Percentiles rank a stretch among this genome's conserved stretches.
Conservation (phyloP, 1,140 invertebrate genomes). For the Anastrepha obliqua region DNA sequence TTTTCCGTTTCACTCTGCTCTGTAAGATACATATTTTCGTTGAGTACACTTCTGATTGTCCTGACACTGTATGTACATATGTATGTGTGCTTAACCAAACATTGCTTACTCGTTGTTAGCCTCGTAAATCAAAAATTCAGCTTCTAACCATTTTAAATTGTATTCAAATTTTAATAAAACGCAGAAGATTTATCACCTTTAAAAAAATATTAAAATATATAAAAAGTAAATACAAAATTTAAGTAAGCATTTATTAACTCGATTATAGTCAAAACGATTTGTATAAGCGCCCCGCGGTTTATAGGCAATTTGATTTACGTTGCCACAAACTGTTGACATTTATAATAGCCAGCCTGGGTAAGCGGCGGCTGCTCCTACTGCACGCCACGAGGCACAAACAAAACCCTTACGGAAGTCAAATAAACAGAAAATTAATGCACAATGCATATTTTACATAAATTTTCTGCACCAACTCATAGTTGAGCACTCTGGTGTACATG, state of each 20-base stretch:
- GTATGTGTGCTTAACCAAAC: not conserved
- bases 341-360: constrained; percentile 1
- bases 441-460: constrained; percentile 46
- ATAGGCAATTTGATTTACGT: constrained; percentile 52
- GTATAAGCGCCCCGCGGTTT: constrained; percentile 36
- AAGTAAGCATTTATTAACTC: constrained; percentile 28
- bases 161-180: constrained; percentile 48
- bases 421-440: constrained; percentile 27
- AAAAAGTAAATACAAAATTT: constrained; percentile 22
- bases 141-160: constrained; percentile 48
- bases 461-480: not conserved
- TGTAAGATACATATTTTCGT: too few species aligned
- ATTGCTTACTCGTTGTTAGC: not conserved
- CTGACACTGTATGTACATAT: not conserved
- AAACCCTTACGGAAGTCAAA: constrained; percentile 29
- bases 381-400: not conserved
- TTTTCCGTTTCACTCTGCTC: too few species aligned
- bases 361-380: not conserved
- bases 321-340: constrained; percentile 50
- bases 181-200: constrained; percentile 36
- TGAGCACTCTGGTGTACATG: not conserved
- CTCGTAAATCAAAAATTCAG: constrained; percentile 41
- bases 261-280: constrained; percentile 38
- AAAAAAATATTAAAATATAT: not conserved
- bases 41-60: too few species aligned